Base-by-base conservation (phyloP, 2,797 vertebrate species). In the Botia almorhae region DNA sequence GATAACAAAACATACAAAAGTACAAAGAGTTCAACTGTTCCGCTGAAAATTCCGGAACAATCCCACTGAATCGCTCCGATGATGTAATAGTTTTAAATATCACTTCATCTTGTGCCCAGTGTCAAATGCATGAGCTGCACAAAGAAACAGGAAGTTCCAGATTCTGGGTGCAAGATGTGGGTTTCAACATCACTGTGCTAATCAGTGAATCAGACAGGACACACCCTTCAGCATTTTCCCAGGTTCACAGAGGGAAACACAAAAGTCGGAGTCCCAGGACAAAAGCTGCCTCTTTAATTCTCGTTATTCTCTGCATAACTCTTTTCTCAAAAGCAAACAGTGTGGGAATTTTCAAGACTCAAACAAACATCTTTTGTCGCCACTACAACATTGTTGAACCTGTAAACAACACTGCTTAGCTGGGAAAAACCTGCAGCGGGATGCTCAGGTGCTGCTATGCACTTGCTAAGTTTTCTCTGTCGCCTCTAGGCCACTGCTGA, bases 141-240 rank as follows among this genome's bases (percentile, higher is more conserved):
- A 82, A 76, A 76, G 60, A 72, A 77, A 77, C 74, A 72, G 80
- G 80, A 77, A 82, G 71, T n/a, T 7, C 14, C 12, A 10, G 36
- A 58, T 58, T 74, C 17, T 58, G 53, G 48, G 21, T 23, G 60
- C 29, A 33, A 48, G 58, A 23, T 14, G 23, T 16, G 50, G 43
- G 23, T n/a, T 75, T 76, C 46, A 39, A 36, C 64, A 69, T 77
- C 51, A 26, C 51, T 29, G 0, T 4, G 12, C 29, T 48, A 60
- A 69, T 69, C 64, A 33, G 8, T 6, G 46, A 39, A 14, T 48
- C 56, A 48, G 21, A 61, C 8, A 16, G 39, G 21, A 67, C 61
- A 16, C 61, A 53, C 74, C 63, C 48, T 16, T 13, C 14, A 33
- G 17, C 60, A 33, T 65, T 65, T 65, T 39, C 29, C 61, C 63